Conservation (phyloP, 92 coral and sea anemone genomes). For the Paragorgia papillata region DNA sequence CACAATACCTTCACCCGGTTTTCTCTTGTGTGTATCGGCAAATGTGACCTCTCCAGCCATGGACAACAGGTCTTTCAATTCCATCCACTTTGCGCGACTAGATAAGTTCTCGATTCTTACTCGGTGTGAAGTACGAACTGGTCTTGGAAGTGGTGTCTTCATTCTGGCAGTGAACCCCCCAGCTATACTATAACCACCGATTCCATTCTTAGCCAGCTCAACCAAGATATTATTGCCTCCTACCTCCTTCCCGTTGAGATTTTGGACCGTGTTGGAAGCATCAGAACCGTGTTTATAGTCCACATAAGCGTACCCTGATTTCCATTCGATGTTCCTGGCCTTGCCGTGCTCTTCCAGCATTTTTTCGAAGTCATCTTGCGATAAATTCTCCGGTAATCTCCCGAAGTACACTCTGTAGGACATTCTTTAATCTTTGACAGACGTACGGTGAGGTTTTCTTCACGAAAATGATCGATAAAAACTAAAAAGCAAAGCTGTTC, state of each 20-base stretch:
- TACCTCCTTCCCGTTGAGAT: slow-evolving; percentile 78
- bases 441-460: background rate
- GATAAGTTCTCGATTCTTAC: slow-evolving; percentile 94
- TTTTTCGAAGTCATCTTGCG: slow-evolving; percentile 83
- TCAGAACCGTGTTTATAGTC: slow-evolving; percentile 84
- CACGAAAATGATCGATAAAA: background rate
- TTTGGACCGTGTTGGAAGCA: slow-evolving; percentile 86
- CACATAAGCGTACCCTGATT: slow-evolving; percentile 93
- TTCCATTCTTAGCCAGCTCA: slow-evolving; percentile 89
- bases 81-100: slow-evolving; percentile 94
- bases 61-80: slow-evolving; percentile 90
- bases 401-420: slow-evolving; percentile 92
- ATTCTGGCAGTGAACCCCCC: slow-evolving; percentile 84
- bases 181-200: slow-evolving; percentile 89
- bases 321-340: slow-evolving; percentile 88
- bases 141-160: slow-evolving; percentile 81
- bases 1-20: slow-evolving; percentile 93
- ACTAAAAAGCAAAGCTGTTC: background rate
- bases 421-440: slow-evolving; percentile 39
- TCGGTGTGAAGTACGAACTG: slow-evolving; percentile 82
- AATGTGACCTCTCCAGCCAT: slow-evolving; percentile 96
- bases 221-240: slow-evolving; percentile 90
- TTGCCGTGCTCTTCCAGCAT: slow-evolving; percentile 85
- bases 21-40: slow-evolving; percentile 96
- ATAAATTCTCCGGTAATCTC: slow-evolving; percentile 78